Base-by-base conservation (phyloP, 2,888 invertebrate genomes). In the Pristionchus maxplancki region DNA sequence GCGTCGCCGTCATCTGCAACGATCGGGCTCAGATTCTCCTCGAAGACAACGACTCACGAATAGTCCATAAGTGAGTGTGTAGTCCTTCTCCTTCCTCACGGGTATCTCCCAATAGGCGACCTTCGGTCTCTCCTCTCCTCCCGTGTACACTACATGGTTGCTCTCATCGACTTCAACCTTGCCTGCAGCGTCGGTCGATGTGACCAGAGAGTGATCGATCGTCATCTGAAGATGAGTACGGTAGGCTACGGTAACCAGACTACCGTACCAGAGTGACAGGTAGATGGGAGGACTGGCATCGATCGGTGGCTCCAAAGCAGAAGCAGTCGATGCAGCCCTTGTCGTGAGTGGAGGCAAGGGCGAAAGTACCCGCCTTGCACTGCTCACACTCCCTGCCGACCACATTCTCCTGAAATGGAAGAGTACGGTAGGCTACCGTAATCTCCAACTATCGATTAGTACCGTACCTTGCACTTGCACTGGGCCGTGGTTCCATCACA, bases 311-410 rank as follows among this genome's bases (percentile, higher is more conserved):
- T 0, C 98, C 98, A 95, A 98, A 99, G 95, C 99, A 99, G 96
- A 97, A 98, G 94, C 99, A 99, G 92, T 97, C 97, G 1, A 98
- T 97, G 94, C 99, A 99, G 0, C 99, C 99, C 3, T 97, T 96
- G 11, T 88, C 88, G 95, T 98, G 98, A 88, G 95, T 96, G 2
- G 96, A 96, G 95, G 97, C 97, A 53, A 99, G 96, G 95, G 98
- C 97, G 95, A 97, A 99, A 8, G 97, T 97, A 28, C 98, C 98
- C 58, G 97, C 97, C 90, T 96, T 96, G 95, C 99, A 99, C 0
- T 96, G 96, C 92, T 97, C 97, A 94, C 99, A 99, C 15, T 96
- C 96, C 89, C 96, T 95, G 1, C 97, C 97, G 8, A 96, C 96
- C 0, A 97, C 97, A 92, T 97, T 96, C 62, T 96, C 96, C 95